Base-by-base conservation (phyloP, 64 coral and sea anemone genomes). In the Porites australiensis region DNA sequence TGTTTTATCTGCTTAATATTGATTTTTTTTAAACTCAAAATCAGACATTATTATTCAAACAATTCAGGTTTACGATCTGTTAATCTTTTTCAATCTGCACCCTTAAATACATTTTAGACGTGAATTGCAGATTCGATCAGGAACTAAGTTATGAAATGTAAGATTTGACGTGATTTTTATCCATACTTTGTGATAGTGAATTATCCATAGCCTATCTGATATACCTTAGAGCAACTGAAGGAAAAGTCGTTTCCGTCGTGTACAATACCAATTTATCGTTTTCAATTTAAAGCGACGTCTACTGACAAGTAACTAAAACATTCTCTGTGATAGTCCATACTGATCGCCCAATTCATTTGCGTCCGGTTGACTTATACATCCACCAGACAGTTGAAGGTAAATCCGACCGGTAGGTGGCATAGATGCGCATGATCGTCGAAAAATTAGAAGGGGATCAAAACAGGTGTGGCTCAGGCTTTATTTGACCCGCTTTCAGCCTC, bases 331-430 rank as follows among this genome's bases (percentile, higher is more conserved):
- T 46, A 9, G 51, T 43, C 44, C n/a, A 47, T 37, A 82, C 4
- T 43, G 27, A 15, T 48, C 51, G 49, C 47, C 48, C 47, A 84
- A 18, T 68, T 8, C 13, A 16, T 61, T 23, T 84, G n/a, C 10
- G 58, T 82, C 15, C 58, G 16, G 60, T 48, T 12, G 44, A 60
- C 48, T 47, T 82, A 82, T 82, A 61, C 65, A 82, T 82, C 58
- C 12, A 80, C 79, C 58, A 13, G 27, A 37, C 27, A 37, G 27
- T 37, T 37, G 27, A 37, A 37, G 27, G 27, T 44, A 65, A 69
- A 16, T 69, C 15, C 63, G 60, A 46, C 63, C 27, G 27, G 27
- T 37, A 37, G 27, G 27, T 37, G 27, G 27, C 1, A 37, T 37
- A 37, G 27, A 37, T 37, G 27, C 27, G 27, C 0, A 37, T 37